Percentiles rank a stretch among this genome's conserved stretches.
Conservation (phyloP, 2,888 invertebrate genomes). For the Rotaria socialis region DNA sequence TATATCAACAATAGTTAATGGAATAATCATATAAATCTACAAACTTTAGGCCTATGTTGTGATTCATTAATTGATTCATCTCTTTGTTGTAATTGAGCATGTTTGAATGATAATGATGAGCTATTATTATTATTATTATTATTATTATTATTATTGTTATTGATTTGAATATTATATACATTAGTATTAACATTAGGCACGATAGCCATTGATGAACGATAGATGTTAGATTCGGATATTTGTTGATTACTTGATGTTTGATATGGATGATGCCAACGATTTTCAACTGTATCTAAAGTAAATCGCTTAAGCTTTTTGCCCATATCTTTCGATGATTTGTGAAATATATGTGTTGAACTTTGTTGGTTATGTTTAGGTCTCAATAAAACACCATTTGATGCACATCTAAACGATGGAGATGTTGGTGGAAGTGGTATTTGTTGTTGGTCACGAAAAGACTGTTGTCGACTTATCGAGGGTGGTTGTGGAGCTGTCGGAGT, state of each 20-base stretch:
- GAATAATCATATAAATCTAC: too few species aligned
- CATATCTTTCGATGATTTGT: neutral
- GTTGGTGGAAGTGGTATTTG: neutral
- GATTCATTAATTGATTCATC: neutral
- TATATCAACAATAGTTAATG: too few species aligned
- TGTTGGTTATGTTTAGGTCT: neutral
- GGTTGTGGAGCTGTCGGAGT: neutral
- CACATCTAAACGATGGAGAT: neutral
- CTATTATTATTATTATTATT: neutral
- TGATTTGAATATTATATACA: neutral
- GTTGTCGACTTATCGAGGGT: neutral
- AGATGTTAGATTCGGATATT: neutral
- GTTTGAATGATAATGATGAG: neutral
- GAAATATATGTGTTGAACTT: neutral
- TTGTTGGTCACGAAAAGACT: neutral
- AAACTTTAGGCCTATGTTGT: neutral
- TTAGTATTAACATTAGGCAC: neutral
- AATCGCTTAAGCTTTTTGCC: neutral
- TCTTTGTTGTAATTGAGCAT: neutral
- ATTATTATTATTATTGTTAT: neutral
- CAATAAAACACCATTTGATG: neutral
- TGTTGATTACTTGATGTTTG: neutral
- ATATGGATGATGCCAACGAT: neutral
- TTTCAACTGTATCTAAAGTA: neutral
- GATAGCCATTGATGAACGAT: slow-evolving; percentile 3